A percentile compares a stretch with the other conserved stretches of the same genome.
Conservation (phyloP, 2,113 vertebrate species). For the Phoxinus phoxinus region DNA sequence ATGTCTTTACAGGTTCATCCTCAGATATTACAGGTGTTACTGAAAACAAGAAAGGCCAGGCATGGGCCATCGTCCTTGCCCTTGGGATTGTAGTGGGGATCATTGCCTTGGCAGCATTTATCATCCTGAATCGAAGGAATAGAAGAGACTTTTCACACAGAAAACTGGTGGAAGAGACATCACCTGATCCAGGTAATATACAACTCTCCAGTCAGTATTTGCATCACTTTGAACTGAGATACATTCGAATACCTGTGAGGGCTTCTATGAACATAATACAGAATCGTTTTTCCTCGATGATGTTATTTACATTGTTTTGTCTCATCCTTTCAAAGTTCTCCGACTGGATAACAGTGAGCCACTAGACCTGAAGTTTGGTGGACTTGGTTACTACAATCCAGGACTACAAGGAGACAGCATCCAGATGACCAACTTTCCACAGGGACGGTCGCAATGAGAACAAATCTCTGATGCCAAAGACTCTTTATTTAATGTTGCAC, state of each 20-base stretch:
- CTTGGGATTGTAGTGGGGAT: conserved; percentile 69
- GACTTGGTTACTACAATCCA: conserved; percentile 75
- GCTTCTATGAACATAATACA: neutral
- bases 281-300: neutral
- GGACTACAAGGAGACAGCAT: conserved; percentile 72
- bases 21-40: conserved; percentile 37
- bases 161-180: conserved; percentile 83
- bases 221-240: neutral
- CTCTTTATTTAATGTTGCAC: conserved; percentile 2
- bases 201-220: neutral
- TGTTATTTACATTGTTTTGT: conserved; percentile 29
- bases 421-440: conserved; percentile 74
- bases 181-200: conserved; percentile 82
- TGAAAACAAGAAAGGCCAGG: conserved; percentile 42
- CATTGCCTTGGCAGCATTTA: conserved; percentile 75
- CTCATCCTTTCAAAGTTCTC: conserved; percentile 76
- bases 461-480: conserved; percentile 35
- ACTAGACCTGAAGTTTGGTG: conserved; percentile 73
- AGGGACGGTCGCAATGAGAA: conserved; percentile 42
- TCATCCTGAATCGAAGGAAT: conserved; percentile 75
- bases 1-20: conserved; percentile 54
- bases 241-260: neutral
- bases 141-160: conserved; percentile 80
- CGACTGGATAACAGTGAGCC: conserved; percentile 78
- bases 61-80: conserved; percentile 75